Base-by-base conservation (phyloP, 2,888 invertebrate species). In the Uropetala carovei region DNA sequence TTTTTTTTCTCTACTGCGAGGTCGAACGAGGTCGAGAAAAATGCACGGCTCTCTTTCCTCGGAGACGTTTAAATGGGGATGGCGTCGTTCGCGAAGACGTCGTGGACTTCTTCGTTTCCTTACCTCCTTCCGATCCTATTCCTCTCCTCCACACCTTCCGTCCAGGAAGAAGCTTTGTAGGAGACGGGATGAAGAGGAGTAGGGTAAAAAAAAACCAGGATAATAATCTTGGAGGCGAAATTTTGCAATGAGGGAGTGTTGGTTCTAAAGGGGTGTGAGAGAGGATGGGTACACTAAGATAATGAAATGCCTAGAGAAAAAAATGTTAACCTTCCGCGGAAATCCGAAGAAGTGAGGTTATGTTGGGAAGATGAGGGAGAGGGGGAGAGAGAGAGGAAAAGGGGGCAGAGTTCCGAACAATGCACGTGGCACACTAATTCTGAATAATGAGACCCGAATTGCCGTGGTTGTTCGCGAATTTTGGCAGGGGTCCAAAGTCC, bases 381-480 rank as follows among this genome's bases (percentile, higher is more conserved):
- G 59, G 16, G 27, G 56, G 22, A 13, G 30, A 16, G n/a, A 7
- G 16, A 16, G 30, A 27, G 22, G 22, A 0, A 16, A n/a, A 10
- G 18, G 83, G 57, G 57, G 18, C 2, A 7, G 57, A n/a, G 64
- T 18, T 89, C 64, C 43, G 43, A 89, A 89, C 89, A 89, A 89
- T 68, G 89, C 64, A 58, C 64, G 89, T 56, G 89, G 89, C 30
- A n/a, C 89, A 86, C 86, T 86, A 86, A 86, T 86, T 89, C 89
- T 89, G 89, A 89, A 89, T 89, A 89, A 89, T 89, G 89, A 89
- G 64, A 18, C 68, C 64, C 64, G 64, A 89, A 89, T 89, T 89
- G 89, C 60, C 60, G 60, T 43, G 22, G 58, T 86, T 60, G 86
- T 27, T 60, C 59, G 86, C 64, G 64, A 60, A n/a, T 89, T 64